A percentile compares a stretch with the other conserved stretches of the same genome.
Conservation (phyloP, 2,888 invertebrate genomes). For the Mellilla xanthometata region DNA sequence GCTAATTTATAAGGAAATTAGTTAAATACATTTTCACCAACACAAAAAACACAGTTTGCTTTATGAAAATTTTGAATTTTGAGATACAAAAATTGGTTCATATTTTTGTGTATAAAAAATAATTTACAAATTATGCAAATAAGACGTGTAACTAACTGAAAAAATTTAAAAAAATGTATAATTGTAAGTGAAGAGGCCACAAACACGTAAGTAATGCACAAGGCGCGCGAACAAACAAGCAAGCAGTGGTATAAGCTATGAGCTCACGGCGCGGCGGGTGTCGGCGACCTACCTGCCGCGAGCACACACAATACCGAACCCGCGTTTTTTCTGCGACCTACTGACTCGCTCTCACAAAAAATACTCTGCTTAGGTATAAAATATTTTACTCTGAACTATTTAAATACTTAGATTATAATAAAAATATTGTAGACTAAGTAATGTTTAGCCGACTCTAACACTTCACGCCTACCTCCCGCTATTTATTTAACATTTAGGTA, state of each 20-base stretch:
- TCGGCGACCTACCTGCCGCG: slow-evolving; percentile 29
- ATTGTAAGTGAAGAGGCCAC: background rate
- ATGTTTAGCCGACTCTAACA: slow-evolving; percentile 59
- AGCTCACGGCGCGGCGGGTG: background rate
- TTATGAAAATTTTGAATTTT: no score
- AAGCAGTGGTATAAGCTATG: no score
- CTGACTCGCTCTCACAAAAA: slow-evolving; percentile 63
- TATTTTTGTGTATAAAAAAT: no score
- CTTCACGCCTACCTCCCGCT: slow-evolving; percentile 36
- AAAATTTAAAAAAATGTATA: no score
- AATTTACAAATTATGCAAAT: no score
- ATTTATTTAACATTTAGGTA: slow-evolving; percentile 12
- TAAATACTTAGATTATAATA: slow-evolving; percentile 74
- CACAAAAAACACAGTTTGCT: no score
- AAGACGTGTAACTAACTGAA: no score
- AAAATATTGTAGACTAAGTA: slow-evolving; percentile 74
- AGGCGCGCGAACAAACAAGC: background rate
- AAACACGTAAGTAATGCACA: background rate
- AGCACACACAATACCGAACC: slow-evolving; percentile 35
- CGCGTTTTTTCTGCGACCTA: slow-evolving; percentile 43
- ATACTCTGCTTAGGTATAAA: slow-evolving; percentile 67
- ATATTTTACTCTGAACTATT: slow-evolving; percentile 76
- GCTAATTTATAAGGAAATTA: no score
- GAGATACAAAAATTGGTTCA: no score
- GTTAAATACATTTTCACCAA: no score